Evolutionary conservation across 2,888 invertebrate genomes (phyloP).

Genomic region (Allolobophora icterica): DNA sequence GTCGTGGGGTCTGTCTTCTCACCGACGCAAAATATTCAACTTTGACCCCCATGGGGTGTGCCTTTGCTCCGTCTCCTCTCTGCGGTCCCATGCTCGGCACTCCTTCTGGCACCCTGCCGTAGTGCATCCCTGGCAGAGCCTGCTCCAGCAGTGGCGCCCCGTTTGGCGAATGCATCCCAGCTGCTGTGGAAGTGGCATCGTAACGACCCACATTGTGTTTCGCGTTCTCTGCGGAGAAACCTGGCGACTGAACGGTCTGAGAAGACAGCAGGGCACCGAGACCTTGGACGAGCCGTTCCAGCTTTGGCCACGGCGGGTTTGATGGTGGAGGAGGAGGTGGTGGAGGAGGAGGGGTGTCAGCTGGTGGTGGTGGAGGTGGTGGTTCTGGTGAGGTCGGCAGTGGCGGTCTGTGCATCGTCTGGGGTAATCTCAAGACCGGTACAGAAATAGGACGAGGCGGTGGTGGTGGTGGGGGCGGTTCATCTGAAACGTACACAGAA

Average conservation of each 20-base stretch:
- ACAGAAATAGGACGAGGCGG: background rate
- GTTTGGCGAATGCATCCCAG: too few relatives aligned
- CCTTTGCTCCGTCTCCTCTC: background rate
- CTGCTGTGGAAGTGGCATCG: background rate
- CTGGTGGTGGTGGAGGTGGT: conserved; percentile 6
- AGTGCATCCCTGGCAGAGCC: too few relatives aligned
- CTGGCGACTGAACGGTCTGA: background rate
- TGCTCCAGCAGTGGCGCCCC: too few relatives aligned
- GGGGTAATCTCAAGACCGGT: background rate
- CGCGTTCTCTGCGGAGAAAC: too few relatives aligned
- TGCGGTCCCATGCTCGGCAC: too few relatives aligned
- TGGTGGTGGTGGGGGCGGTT: conserved; percentile 22
- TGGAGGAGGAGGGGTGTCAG: background rate
- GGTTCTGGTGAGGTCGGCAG: conserved; percentile 18
- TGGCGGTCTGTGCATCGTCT: background rate
- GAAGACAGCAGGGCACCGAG: background rate
- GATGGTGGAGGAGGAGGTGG: background rate
- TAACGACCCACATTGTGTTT: background rate
- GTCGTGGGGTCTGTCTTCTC: conserved; percentile 12
- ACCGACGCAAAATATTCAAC: conserved; percentile 20
- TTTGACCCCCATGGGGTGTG: background rate
- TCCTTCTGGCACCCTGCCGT: too few relatives aligned
- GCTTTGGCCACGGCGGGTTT: background rate
- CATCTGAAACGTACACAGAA: background rate
- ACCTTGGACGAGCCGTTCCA: background rate